Percentiles rank a stretch among this genome's conserved stretches.
phyloP scores from a whole-genome alignment of 2,888 invertebrate species.

The Hanleya hanleyi region DNA sequence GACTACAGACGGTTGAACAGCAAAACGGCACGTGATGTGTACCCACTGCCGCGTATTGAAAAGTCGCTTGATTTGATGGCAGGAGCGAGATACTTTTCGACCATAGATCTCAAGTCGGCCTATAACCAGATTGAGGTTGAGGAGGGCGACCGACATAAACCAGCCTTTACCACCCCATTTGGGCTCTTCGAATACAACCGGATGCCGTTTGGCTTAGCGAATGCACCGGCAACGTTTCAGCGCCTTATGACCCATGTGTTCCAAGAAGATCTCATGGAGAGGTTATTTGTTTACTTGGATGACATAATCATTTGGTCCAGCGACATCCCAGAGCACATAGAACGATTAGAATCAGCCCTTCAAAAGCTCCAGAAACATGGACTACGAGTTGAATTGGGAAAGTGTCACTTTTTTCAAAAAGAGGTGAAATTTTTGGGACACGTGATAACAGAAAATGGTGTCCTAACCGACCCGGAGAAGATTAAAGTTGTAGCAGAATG shows the following conservation, averaged over 20 bases:
- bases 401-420: constrained; percentile 32
- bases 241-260: constrained; percentile 31
- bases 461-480: constrained; percentile 19
- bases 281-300: constrained; percentile 24
- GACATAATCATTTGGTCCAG: constrained; percentile 25
- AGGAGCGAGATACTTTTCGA: constrained; percentile 21
- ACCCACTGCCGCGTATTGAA: too few relatives aligned
- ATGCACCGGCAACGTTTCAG: constrained; percentile 20
- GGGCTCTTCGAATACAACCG: constrained; percentile 34
- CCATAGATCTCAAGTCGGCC: constrained; percentile 26
- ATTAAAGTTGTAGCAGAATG: constrained; percentile 21
- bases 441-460: constrained; percentile 25
- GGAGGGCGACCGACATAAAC: constrained; percentile 30
- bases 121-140: constrained; percentile 23
- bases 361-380: constrained; percentile 21
- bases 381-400: constrained; percentile 30
- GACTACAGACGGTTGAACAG: constrained; percentile 34
- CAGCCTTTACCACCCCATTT: constrained; percentile 31
- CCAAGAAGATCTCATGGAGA: constrained; percentile 16
- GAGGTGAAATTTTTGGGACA: constrained; percentile 34
- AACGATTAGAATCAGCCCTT: constrained; percentile 26
- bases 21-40: too few relatives aligned
- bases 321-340: constrained; percentile 21
- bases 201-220: constrained; percentile 14
- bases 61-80: constrained; percentile 36